Evolutionary conservation across 2,113 vertebrate species (phyloP), one percentile per base, ranked within the genome.

Genomic region (Sander lucioperca): DNA sequence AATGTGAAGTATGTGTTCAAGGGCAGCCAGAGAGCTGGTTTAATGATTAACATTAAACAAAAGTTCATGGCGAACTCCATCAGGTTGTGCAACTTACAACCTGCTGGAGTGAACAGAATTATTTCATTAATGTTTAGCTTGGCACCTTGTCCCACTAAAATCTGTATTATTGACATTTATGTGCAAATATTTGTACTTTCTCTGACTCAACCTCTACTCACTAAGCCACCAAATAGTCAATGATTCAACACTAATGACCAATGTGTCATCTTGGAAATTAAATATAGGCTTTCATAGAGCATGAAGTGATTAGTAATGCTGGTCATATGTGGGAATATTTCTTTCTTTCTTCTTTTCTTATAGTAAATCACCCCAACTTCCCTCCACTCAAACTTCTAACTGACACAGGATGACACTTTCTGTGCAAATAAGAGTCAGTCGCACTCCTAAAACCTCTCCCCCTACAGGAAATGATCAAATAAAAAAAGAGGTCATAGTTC

Each of bases 31-130:
- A 50, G 54, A 66, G n/a, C 36, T n/a, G 67, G 89, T 82, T 91
- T 85, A 94, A 93, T 95, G 66, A 90, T 95, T 94, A 76, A 89
- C 87, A 70, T 70, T 84, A 77, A 91, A 91, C 66, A 89, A 85
- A 92, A 51, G 70, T 81, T 85, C 85, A 80, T 48, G 53, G 78
- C 16, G 56, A 81, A 81, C 81, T 81, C 18, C 77, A 25, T 33
- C 74, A 18, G 39, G 72, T 88, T 94, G 88, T 66, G 86, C 80
- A 92, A 92, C 59, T 71, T 62, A 6, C 47, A 75, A 64, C 50
- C 77, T 74, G 74, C 83, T 67, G 33, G 14, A 74, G 27, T 30
- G 59, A 79, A 87, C 56, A 84, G 50, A 88, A 79, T 79, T 53
- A 64, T 77, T 69, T 77, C 70, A 89, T 93, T 90, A 88, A 91